Evolutionary conservation across 2,797 vertebrate genomes (phyloP), one percentile per base, ranked within the genome.

Genomic region (Paedocypris micromegethes): DNA sequence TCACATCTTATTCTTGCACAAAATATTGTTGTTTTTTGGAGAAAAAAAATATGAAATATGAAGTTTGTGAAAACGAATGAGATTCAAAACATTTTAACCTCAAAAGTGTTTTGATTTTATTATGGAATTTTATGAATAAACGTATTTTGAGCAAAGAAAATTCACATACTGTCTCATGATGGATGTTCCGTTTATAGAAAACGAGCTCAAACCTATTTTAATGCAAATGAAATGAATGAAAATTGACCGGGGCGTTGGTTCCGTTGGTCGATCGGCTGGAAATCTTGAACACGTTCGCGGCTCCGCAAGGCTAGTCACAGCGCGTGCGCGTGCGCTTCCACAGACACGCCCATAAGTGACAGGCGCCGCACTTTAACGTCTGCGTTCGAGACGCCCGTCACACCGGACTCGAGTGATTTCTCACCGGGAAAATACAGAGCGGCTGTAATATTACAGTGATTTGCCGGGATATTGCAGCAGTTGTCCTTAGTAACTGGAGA

Each of bases 371-470:
- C 48, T 80, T 83, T 84, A 37, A 83, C 88, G 87, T 88, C 69
- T 66, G 37, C 37, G 81, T 78, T 74, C 87, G 86, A 89, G 85
- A 75, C 75, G 48, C 61, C 85, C 86, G 87, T 88, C 70, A 83
- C 82, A 83, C 83, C 80, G 82, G 84, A 71, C 85, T 82, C 72
- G 74, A 88, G 87, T 75, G 83, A 79, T 60, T 80, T 74, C 83
- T 74, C 84, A 83, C 82, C 79, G 42, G 39, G 54, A 56, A n/a
- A 50, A 9, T 7, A 57, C 38, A 23, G 38, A 46, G 39, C 45
- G 4, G 63, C 7, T 38, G 37, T 51, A 53, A 66, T 9, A 56
- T 48, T 51, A 1, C 23, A 23, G 23, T 23, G 23, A 23, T 23
- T 23, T 23, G n/a, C n/a, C n/a, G n/a, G n/a, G n/a, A n/a, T n/a